These are phyloP conservation scores for Petaurus breviceps DNA, from an alignment of 2,113 vertebrate genomes.

Conservation along the genomic window DNA sequence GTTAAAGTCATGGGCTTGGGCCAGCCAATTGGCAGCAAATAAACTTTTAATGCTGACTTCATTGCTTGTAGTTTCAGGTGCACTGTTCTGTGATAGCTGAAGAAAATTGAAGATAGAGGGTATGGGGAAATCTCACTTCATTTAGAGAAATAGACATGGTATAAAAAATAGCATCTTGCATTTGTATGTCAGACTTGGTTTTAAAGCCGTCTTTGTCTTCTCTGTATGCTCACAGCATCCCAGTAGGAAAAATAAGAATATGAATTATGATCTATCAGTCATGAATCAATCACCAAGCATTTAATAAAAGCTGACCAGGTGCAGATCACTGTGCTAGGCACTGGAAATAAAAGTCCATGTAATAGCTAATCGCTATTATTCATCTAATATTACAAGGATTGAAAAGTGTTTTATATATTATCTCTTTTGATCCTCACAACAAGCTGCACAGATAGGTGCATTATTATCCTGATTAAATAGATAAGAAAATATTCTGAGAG, in stretches of 20 bases:
- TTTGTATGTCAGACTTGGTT: background rate
- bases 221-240: background rate
- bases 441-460: background rate
- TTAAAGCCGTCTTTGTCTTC: background rate
- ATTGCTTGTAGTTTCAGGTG: background rate
- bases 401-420: background rate
- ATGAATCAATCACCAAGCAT: background rate
- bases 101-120: background rate
- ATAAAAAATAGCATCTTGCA: background rate
- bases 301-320: background rate
- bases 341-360: background rate
- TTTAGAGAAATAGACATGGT: background rate
- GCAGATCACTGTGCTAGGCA: background rate
- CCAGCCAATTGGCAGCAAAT: constrained; percentile 5
- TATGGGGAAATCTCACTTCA: background rate
- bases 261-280: background rate
- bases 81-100: background rate
- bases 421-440: background rate
- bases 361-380: background rate
- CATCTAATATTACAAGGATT: background rate
- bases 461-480: background rate
- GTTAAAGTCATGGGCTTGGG: background rate
- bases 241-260: background rate
- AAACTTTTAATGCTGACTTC: background rate
- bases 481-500: background rate